A percentile compares a stretch with the other conserved stretches of the same genome.
phyloP scores from a whole-genome alignment of 1,140 invertebrate species.

The Melitaea cinxia region DNA sequence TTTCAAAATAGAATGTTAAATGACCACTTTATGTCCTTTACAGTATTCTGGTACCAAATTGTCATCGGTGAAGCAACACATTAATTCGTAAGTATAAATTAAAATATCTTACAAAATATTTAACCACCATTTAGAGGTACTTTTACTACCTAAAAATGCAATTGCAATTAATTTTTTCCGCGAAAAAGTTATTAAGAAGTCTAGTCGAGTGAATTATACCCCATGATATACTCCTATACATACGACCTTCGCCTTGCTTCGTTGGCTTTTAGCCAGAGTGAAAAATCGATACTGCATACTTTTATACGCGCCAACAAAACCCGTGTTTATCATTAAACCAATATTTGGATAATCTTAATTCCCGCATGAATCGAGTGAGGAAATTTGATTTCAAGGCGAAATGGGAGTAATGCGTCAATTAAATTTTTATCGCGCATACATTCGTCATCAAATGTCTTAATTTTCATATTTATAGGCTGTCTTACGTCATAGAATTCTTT shows the following conservation, averaged over 20 bases:
- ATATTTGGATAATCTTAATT: neutral
- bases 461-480: too few relatives aligned
- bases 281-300: constrained; percentile 13
- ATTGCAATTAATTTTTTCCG: neutral
- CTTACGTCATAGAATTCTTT: too few relatives aligned
- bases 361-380: neutral
- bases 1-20: too few relatives aligned
- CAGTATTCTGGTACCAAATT: too few relatives aligned
- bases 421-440: too few relatives aligned
- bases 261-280: constrained; percentile 11
- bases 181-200: neutral
- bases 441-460: too few relatives aligned
- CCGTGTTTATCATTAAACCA: neutral
- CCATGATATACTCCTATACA: neutral
- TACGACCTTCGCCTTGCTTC: constrained; percentile 13
- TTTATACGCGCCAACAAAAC: neutral
- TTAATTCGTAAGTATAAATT: too few relatives aligned
- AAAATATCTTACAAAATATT: too few relatives aligned
- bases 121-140: neutral
- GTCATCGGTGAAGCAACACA: too few relatives aligned
- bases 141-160: neutral
- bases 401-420: neutral
- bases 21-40: too few relatives aligned
- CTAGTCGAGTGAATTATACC: neutral
- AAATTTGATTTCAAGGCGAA: neutral